phyloP scores from a whole-genome alignment of 1,140 invertebrate genomes.

The Eupristina koningsbergeri region DNA sequence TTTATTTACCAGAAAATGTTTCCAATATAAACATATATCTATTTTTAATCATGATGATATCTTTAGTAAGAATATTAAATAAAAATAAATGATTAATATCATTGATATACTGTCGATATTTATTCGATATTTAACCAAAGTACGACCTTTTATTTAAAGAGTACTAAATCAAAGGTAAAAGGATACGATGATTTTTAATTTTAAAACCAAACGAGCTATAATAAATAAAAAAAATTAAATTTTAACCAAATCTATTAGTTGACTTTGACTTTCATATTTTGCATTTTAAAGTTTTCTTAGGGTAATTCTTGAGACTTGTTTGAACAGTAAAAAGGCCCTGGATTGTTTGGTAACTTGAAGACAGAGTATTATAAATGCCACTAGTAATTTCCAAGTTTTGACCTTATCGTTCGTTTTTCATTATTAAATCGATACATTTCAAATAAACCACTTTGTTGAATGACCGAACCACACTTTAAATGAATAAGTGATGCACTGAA shows the following conservation, averaged over 20 bases:
- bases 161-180: neutral
- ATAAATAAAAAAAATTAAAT: neutral
- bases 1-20: too few species aligned
- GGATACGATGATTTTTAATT: neutral
- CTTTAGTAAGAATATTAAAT: neutral
- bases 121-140: too few species aligned
- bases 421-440: conserved; percentile 15
- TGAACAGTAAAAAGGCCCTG: conserved; percentile 34
- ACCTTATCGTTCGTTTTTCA: neutral
- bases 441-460: neutral
- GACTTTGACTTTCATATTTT: conserved; percentile 15
- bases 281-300: conserved; percentile 3
- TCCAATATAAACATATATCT: too few species aligned
- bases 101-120: too few species aligned
- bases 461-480: neutral
- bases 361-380: neutral
- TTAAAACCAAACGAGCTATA: neutral
- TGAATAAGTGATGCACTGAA: conserved; percentile 26
- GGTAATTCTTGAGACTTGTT: conserved; percentile 26
- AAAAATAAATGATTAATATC: neutral
- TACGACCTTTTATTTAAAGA: neutral
- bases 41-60: too few species aligned
- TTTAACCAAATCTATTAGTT: neutral
- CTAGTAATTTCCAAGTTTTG: neutral
- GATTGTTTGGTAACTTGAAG: neutral